A percentile compares a stretch with the other conserved stretches of the same genome.
Conservation (phyloP, 2,113 vertebrate species). For the Oceanodroma tethys region DNA sequence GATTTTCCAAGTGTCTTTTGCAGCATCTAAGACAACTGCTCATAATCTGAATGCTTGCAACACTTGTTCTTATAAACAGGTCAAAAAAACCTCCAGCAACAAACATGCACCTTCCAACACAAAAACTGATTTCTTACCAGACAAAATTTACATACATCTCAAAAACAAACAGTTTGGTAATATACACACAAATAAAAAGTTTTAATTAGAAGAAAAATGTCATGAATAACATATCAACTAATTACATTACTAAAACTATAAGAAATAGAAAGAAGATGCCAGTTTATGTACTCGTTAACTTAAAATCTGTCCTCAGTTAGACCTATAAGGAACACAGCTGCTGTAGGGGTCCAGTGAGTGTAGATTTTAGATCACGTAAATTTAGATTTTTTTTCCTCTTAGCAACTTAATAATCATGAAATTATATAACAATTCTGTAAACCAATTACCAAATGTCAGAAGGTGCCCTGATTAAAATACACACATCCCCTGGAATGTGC, state of each 20-base stretch:
- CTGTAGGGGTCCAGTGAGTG: neutral
- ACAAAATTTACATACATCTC: neutral
- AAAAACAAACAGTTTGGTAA: neutral
- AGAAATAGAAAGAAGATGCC: neutral
- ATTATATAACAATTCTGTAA: constrained; percentile 59
- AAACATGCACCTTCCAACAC: neutral
- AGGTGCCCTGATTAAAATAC: constrained; percentile 63
- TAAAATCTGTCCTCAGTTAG: neutral
- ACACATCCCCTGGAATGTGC: constrained; percentile 24
- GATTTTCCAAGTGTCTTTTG: neutral
- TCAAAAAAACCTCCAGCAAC: neutral
- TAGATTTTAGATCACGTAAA: constrained; percentile 8
- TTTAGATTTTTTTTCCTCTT: neutral
- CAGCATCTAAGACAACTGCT: neutral
- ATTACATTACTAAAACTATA: neutral
- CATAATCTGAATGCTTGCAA: neutral
- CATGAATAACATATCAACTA: neutral
- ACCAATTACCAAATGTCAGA: constrained; percentile 61
- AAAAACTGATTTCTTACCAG: neutral
- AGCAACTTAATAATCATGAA: constrained; percentile 49
- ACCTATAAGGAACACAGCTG: neutral
- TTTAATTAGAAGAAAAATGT: neutral
- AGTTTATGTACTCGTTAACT: neutral
- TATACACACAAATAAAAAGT: neutral
- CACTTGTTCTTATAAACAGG: neutral